These are phyloP conservation scores for Dasyprocta punctata DNA, from an alignment of 2,113 vertebrate species.

Conservation along the genomic window DNA sequence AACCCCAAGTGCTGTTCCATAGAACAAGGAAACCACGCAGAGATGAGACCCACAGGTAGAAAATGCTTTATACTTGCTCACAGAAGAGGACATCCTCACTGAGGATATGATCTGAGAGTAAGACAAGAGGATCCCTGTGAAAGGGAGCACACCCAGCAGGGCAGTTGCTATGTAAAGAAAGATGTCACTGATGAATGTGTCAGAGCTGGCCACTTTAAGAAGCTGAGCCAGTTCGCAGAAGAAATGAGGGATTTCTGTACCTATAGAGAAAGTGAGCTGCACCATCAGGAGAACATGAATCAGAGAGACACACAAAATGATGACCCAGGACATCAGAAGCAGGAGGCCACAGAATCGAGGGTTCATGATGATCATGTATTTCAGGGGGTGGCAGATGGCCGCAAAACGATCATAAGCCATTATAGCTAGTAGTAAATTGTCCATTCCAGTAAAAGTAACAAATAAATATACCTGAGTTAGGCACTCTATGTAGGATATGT, in stretches of 20 bases:
- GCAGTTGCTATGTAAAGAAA: not conserved
- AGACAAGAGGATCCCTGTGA: not conserved
- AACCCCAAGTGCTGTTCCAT: not conserved
- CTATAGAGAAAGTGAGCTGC: not conserved
- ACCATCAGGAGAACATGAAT: not conserved
- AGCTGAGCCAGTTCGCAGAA: slow-evolving; percentile 29
- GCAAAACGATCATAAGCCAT: not conserved
- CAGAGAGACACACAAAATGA: not conserved
- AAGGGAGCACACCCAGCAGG: not conserved
- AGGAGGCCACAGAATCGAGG: not conserved
- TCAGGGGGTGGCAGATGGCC: slow-evolving; percentile 54
- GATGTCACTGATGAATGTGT: not conserved
- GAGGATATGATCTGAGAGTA: slow-evolving; percentile 29
- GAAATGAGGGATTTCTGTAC: not conserved
- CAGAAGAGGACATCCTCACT: not conserved
- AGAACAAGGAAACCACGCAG: not conserved
- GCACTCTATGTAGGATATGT: not conserved
- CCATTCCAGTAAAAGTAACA: not conserved
- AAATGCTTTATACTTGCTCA: slow-evolving; percentile 12
- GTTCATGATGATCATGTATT: slow-evolving; percentile 30
- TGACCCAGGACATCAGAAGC: not conserved
- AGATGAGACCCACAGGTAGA: slow-evolving; percentile 63
- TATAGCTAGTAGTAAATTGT: not conserved
- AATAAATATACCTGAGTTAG: not conserved
- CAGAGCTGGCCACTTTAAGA: not conserved